phyloP scores from a whole-genome alignment of 2,113 vertebrate species.

The Cichladusa arquata region DNA sequence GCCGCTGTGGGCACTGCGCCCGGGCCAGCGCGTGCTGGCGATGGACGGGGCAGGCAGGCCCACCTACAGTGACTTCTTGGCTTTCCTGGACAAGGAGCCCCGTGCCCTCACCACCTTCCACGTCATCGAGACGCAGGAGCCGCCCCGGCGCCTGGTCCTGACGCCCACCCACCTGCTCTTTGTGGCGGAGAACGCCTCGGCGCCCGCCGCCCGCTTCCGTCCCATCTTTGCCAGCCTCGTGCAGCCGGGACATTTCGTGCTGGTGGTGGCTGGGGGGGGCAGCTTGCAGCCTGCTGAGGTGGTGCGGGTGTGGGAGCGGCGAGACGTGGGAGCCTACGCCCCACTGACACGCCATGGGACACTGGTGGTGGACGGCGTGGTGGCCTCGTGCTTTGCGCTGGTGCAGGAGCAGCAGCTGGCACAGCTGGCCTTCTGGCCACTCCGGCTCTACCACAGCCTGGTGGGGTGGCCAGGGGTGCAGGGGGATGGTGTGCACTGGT shows the following conservation, averaged over 20 bases:
- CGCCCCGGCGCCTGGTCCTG: slow-evolving; percentile 77
- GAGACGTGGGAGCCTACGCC: slow-evolving; percentile 84
- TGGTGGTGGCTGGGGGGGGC: slow-evolving; percentile 63
- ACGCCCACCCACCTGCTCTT: slow-evolving; percentile 93
- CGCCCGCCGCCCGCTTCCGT: slow-evolving; percentile 56
- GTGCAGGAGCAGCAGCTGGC: slow-evolving; percentile 87
- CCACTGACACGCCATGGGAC: slow-evolving; percentile 91
- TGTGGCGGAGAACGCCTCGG: slow-evolving; percentile 76
- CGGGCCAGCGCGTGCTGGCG: slow-evolving; percentile 87
- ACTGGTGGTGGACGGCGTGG: slow-evolving; percentile 87
- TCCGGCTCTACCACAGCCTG: slow-evolving; percentile 84
- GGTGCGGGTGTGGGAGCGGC: slow-evolving; percentile 69
- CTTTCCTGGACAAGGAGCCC: slow-evolving; percentile 87
- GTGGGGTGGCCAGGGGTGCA: slow-evolving; percentile 70
- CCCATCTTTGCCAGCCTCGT: slow-evolving; percentile 88
- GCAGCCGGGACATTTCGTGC: slow-evolving; percentile 85
- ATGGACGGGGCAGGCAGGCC: slow-evolving; percentile 79
- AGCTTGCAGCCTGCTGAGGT: slow-evolving; percentile 74
- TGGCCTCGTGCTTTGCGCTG: slow-evolving; percentile 92
- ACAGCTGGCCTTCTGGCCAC: slow-evolving; percentile 87
- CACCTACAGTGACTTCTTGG: slow-evolving; percentile 89
- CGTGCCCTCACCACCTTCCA: slow-evolving; percentile 78
- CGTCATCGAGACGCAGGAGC: slow-evolving; percentile 83
- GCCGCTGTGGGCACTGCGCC: slow-evolving; percentile 81
- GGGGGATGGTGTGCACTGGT: slow-evolving; percentile 90